Evolutionary conservation across 1,140 invertebrate species (phyloP).

Genomic region (Cydia pomonella): DNA sequence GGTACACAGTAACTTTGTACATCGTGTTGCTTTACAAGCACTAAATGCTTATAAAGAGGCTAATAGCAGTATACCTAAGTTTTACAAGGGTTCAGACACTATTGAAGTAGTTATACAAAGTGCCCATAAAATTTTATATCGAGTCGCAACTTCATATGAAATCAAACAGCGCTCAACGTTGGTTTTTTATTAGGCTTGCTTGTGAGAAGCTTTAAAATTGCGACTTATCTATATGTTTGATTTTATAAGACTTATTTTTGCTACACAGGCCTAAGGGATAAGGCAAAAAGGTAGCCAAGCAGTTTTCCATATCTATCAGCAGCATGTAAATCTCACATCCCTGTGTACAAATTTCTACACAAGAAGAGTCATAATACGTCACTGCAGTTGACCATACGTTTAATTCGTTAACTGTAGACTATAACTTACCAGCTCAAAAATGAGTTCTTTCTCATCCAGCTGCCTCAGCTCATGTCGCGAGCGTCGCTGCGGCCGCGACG

Average conservation of each 20-base stretch:
- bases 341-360: no score
- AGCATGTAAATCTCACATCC: no score
- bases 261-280: no score
- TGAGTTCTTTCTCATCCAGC: constrained; percentile 95
- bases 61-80: background rate
- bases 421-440: constrained; percentile 93
- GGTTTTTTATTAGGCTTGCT: no score
- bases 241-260: no score
- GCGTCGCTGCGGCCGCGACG: constrained; percentile 84
- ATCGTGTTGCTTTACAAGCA: background rate
- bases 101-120: constrained; percentile 8
- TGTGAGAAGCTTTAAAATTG: no score
- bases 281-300: no score
- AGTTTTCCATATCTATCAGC: no score
- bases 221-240: no score
- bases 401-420: constrained; percentile 31
- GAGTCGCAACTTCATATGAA: background rate
- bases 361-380: no score
- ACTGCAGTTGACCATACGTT: background rate
- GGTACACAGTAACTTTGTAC: no score
- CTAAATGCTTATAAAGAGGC: background rate
- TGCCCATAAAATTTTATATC: constrained; percentile 1
- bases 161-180: no score
- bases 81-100: background rate
- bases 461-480: constrained; percentile 92